Base-by-base conservation (phyloP, 1,140 invertebrate genomes). In the Littorina saxatilis region DNA sequence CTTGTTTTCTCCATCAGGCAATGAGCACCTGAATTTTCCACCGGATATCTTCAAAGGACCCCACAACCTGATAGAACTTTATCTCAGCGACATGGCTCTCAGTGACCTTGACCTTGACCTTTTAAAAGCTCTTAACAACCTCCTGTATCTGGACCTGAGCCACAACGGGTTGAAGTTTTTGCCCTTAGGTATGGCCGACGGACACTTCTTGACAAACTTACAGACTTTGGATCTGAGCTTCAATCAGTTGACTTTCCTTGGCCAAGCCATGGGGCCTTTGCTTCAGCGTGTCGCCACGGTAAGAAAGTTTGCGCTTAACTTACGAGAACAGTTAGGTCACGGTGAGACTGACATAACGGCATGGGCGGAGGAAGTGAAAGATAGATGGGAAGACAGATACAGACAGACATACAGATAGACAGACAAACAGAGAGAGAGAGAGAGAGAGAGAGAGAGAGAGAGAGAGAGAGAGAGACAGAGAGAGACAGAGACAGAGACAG, bases 1-100 rank as follows among this genome's bases (percentile, higher is more conserved):
- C n/a, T n/a, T 68, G 29, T 58, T 58, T 23, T 58, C 29, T 32
- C 32, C 61, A 9, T 29, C 68, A 72, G 68, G 68, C 35, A 72
- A 72, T 20, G 13, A 40, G 39, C 68, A 72, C 68, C 39, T 40
- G 9, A 2, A 7, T n/a, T 15, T 72, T 1, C 68, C 68, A 5
- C 35, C 35, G 3, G 2, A 35, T 3, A 11, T 72, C 37, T 72
- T 72, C 68, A 32, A 43, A 23, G 39, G 39, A 11, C 20, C 43
- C 3, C 9, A 40, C 37, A 72, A 40, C 39, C 68, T 72, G 3
- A 20, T 17, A 27, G 68, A 72, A 35, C 68, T 72, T 2, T 72
- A 72, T 39, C 68, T 72, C 2, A 23, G 68, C 32, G 39, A 43
- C 68, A 32, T 40, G 35, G 17, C 37, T 27, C 9, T 72, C 3